These are phyloP conservation scores for Xestia xanthographa DNA, from an alignment of 2,888 invertebrate genomes.

Conservation along the genomic window DNA sequence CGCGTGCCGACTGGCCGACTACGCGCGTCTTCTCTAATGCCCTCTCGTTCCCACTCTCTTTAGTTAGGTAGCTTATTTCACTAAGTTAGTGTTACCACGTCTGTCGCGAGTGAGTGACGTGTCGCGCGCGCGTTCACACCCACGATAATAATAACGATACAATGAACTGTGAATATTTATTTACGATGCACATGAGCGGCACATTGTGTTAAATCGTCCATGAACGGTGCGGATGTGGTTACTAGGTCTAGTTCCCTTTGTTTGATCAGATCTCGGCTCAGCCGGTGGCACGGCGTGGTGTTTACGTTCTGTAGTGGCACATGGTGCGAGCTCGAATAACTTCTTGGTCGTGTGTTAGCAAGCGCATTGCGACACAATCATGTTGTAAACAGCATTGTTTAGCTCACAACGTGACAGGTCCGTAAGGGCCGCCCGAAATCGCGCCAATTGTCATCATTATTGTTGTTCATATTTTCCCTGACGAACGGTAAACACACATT, in stretches of 20 bases:
- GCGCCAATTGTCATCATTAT: conserved; percentile 35
- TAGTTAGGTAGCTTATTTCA: conserved; percentile 75
- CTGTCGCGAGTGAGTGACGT: conserved; percentile 81
- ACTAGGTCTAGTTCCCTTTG: conserved; percentile 48
- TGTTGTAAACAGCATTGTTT: conserved; percentile 78
- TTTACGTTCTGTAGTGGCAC: conserved; percentile 80
- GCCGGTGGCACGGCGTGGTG: conserved; percentile 70
- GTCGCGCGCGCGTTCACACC: conserved; percentile 73
- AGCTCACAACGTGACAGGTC: conserved; percentile 39
- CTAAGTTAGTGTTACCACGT: conserved; percentile 84
- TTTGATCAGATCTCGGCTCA: conserved; percentile 72
- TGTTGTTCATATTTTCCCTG: conserved; percentile 30
- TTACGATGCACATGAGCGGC: conserved; percentile 72
- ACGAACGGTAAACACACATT: conserved; percentile 29
- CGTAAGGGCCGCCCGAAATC: conserved; percentile 27
- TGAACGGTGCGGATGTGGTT: conserved; percentile 68
- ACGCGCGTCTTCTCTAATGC: conserved; percentile 73
- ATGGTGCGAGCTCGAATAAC: conserved; percentile 72
- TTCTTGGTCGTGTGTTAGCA: conserved; percentile 67
- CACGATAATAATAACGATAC: conserved; percentile 73
- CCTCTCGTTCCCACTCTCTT: conserved; percentile 83
- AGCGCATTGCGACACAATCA: conserved; percentile 79
- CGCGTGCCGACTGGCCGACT: conserved; percentile 63
- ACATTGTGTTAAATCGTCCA: conserved; percentile 70
- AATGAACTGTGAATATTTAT: conserved; percentile 78